These are phyloP conservation scores for Salminus brasiliensis DNA, from an alignment of 2,113 vertebrate species.

Conservation along the genomic window DNA sequence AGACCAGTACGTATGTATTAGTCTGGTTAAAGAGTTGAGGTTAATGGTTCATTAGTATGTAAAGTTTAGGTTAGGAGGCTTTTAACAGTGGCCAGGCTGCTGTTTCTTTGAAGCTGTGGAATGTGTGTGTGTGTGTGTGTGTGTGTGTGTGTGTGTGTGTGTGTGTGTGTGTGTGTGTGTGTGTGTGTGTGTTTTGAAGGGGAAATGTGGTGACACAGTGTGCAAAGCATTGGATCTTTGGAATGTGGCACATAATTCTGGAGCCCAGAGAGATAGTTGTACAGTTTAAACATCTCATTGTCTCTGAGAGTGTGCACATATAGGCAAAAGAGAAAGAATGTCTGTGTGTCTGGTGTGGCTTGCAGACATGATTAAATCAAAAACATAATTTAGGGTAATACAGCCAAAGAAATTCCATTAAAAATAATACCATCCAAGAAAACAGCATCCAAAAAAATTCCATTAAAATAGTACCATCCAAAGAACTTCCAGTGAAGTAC, in stretches of 20 bases:
- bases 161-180: not conserved
- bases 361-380: too few relatives aligned
- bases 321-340: too few relatives aligned
- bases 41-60: conserved; percentile 7
- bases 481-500: too few relatives aligned
- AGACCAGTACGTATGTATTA: not conserved
- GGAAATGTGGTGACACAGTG: not conserved
- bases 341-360: too few relatives aligned
- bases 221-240: not conserved
- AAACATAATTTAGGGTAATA: too few relatives aligned
- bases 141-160: not conserved
- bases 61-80: not conserved
- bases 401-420: too few relatives aligned
- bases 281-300: not conserved
- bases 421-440: too few relatives aligned
- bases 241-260: not conserved
- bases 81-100: not conserved
- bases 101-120: not conserved
- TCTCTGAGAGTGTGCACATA: not conserved
- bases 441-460: too few relatives aligned
- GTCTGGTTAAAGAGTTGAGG: not conserved
- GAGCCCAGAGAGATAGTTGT: not conserved
- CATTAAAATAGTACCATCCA: too few relatives aligned
- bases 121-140: not conserved
- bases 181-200: not conserved